Evolutionary conservation across 1,140 invertebrate genomes (phyloP), one percentile per base, ranked within the genome.

Genomic region (Anadara kagoshimensis): DNA sequence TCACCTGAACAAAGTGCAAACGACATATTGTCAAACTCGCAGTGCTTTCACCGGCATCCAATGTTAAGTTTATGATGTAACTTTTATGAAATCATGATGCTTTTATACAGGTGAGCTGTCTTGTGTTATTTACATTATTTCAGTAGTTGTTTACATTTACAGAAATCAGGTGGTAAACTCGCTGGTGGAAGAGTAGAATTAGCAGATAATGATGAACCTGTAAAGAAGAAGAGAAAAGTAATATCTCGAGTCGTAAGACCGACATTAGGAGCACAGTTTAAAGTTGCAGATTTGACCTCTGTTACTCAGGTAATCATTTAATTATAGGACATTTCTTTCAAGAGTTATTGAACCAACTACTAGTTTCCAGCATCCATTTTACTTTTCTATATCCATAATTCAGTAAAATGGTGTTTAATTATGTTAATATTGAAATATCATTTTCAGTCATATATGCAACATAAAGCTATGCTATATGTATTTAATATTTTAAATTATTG

Each of bases 101-200:
- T 53, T 53, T 53, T n/a, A 18, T n/a, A 53, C 49, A 53, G 20
- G 49, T 22, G 16, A 22, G n/a, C n/a, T 36, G 29, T 63, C 36
- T 18, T 16, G n/a, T 41, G 1, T 44, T 75, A 44, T 44, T 63
- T 43, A 10, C 49, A 51, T 4, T 22, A 16, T 18, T 18, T 1
- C 20, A 22, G 20, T 51, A 51, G 10, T 10, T 18, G 47, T 16
- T 58, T 22, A 68, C 41, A 11, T 65, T 80, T 73, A 10, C 73
- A 91, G 89, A 86, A 89, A 85, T 88, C 86, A 45, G 85, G 84
- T 68, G 91, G 91, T 16, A 91, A 91, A 78, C 78, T 91, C 53
- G 85, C 89, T 41, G 87, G 78, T 44, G 79, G 83, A 14, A 81
- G 78, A 41, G 79, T 84, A 22, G 82, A 87, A 45, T 69, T 85